Percentiles rank a stretch among this genome's conserved stretches.
Conservation (phyloP, 2,797 vertebrate genomes). For the Helarctos malayanus region DNA sequence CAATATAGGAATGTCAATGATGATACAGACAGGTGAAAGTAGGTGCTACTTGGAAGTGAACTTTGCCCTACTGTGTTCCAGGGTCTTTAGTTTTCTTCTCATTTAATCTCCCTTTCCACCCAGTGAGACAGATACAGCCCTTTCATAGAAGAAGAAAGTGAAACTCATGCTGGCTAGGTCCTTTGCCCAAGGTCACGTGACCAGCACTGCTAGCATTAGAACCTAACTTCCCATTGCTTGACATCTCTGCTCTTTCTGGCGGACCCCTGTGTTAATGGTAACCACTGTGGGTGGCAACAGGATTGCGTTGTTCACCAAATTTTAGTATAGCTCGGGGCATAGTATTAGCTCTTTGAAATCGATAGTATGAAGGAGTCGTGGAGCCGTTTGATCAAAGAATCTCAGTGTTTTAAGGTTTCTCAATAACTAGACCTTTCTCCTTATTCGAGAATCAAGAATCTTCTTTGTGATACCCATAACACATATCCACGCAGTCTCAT, state of each 20-base stretch:
- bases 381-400: not conserved
- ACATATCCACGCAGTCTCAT: not conserved
- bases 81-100: constrained; percentile 17
- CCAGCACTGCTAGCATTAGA: not conserved
- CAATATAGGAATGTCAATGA: not conserved
- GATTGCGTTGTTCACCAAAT: not conserved
- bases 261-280: not conserved
- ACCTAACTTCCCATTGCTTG: not conserved
- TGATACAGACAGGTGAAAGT: not conserved
- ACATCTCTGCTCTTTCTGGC: not conserved
- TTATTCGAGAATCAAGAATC: constrained; percentile 15
- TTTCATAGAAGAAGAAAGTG: not conserved
- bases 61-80: not conserved
- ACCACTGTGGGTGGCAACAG: not conserved
- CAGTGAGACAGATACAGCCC: not conserved
- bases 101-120: not conserved
- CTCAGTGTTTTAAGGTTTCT: constrained; percentile 19
- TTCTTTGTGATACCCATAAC: not conserved
- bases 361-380: not conserved
- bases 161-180: not conserved
- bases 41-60: not conserved
- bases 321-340: not conserved
- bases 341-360: constrained; percentile 1
- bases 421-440: not conserved
- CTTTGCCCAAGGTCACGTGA: not conserved